Evolutionary conservation across 2,888 invertebrate species (phyloP).

Genomic region (Ophion costatus): DNA sequence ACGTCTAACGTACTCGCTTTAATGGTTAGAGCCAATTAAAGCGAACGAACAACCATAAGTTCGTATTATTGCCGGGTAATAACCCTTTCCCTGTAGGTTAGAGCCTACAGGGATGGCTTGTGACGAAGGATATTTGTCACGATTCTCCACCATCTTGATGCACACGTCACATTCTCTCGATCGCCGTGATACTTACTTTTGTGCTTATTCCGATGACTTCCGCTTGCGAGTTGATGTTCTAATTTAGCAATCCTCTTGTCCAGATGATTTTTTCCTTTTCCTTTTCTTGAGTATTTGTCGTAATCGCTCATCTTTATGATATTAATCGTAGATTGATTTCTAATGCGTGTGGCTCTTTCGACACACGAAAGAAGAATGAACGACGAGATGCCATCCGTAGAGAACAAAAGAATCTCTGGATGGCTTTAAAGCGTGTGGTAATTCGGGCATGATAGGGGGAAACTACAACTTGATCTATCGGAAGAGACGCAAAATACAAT

Average conservation of each 20-base stretch:
- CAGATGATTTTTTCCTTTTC: background rate
- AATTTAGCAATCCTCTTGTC: conserved; percentile 1
- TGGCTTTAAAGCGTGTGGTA: too few species aligned
- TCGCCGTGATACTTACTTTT: conserved; percentile 10
- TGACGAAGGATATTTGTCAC: background rate
- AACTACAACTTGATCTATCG: background rate
- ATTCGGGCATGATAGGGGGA: background rate
- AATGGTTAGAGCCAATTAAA: too few species aligned
- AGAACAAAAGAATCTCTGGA: background rate
- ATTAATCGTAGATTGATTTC: background rate
- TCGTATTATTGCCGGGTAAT: background rate
- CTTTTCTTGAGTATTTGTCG: background rate
- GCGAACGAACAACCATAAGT: too few species aligned
- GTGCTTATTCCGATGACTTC: conserved; percentile 1
- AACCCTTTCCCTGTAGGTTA: conserved; percentile 19
- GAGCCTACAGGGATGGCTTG: conserved; percentile 21
- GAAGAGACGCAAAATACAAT: conserved; percentile 20
- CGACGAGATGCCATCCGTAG: background rate
- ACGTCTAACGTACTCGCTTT: too few species aligned
- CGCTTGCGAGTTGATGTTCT: conserved; percentile 3
- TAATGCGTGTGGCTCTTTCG: conserved; percentile 7
- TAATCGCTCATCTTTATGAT: background rate
- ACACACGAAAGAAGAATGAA: conserved; percentile 23
- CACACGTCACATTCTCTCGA: background rate
- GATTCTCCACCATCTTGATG: background rate